Evolutionary conservation across 2,888 invertebrate species (phyloP), one percentile per base, ranked within the genome.

Genomic region (Apamea sordens): DNA sequence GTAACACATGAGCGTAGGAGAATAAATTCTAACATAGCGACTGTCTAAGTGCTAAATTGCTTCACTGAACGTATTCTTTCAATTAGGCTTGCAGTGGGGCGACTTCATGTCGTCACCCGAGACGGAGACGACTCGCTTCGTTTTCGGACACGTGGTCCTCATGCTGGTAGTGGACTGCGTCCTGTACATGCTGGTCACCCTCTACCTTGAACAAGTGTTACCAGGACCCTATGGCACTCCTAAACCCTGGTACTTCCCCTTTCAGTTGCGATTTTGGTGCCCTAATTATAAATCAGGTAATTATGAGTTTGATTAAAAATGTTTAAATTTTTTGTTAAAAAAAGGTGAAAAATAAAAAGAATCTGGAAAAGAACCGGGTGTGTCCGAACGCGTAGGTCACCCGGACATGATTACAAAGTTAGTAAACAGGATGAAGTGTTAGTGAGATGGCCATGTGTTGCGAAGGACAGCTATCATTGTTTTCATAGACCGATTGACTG

Each of bases 191-290:
- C 79, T 98, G 5, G 93, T 99, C 61, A 98, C 99, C 0, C 95
- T 99, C 87, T 99, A 99, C 92, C 95, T 99, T 50, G 99, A 99
- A 93, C 98, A 98, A 86, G 97, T 99, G 18, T 97, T 98, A 83
- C 99, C 99, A 0, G 99, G 99, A 18, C 98, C 98, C 24, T 98
- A 97, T 93, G 99, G 99, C 7, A 98, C 99, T 0, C 98, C 98
- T 0, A 97, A 98, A 83, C 98, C 98, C 47, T 99, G 98, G 98
- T 98, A 99, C 91, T 99, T 99, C 92, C 97, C 98, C 0, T 97
- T 98, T 73, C 97, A 97, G 64, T 93, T 94, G 44, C 90, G 92
- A 2, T 98, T 97, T 90, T 98, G 98, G 98, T 95, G 91, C 67
- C 91, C 94, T 8, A 88, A 73, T 41, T 84, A 78, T n/a, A 89